Percentiles rank a stretch among this genome's conserved stretches.
Evolutionary conservation across 1,140 invertebrate species (phyloP).

Genomic region (Tribolium castaneum): DNA sequence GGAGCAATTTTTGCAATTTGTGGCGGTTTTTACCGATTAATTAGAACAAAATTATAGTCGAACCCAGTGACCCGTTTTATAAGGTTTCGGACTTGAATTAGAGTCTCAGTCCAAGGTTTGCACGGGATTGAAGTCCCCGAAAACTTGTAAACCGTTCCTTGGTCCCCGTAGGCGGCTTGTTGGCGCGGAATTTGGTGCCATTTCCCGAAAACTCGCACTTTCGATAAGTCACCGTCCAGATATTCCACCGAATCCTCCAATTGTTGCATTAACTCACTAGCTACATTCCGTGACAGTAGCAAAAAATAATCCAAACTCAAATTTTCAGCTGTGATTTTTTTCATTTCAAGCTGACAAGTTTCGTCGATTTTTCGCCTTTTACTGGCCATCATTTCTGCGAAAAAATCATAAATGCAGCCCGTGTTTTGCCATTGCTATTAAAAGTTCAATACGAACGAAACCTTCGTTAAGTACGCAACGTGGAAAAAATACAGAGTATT

Average conservation of each 20-base stretch:
- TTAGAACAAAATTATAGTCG: constrained; percentile 77
- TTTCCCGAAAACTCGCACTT: constrained; percentile 76
- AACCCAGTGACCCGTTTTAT: constrained; percentile 68
- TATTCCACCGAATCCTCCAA: constrained; percentile 70
- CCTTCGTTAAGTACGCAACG: no score
- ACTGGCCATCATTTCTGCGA: constrained; percentile 39
- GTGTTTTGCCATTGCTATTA: not conserved
- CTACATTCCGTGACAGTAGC: constrained; percentile 63
- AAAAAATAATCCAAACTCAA: constrained; percentile 69
- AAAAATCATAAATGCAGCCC: not conserved
- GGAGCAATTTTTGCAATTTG: no score
- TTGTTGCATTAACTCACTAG: constrained; percentile 64
- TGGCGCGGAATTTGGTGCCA: constrained; percentile 75
- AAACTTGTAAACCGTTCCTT: constrained; percentile 73
- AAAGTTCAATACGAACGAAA: no score
- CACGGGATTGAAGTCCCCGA: constrained; percentile 73
- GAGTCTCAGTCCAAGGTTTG: constrained; percentile 70
- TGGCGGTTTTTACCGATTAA: constrained; percentile 71
- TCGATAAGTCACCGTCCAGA: constrained; percentile 70
- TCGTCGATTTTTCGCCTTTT: constrained; percentile 47
- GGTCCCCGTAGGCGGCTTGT: constrained; percentile 76
- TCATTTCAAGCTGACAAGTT: constrained; percentile 25
- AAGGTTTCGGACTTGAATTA: constrained; percentile 68
- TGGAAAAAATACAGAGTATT: no score
- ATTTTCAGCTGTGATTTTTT: constrained; percentile 63